These are phyloP conservation scores for Cottus gobio DNA, from an alignment of 2,113 vertebrate species.

Conservation along the genomic window DNA sequence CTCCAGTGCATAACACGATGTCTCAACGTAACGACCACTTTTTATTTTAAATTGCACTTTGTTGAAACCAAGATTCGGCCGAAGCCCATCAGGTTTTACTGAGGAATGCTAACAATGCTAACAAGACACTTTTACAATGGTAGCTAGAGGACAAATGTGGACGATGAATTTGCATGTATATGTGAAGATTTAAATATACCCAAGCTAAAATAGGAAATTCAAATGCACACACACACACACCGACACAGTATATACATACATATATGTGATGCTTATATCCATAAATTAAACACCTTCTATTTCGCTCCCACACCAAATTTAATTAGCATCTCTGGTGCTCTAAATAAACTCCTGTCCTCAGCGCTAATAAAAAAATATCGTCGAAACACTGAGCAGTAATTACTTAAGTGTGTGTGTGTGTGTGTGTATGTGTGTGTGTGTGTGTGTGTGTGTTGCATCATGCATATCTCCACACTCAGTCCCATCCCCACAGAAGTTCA, in stretches of 20 bases:
- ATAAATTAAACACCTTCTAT: conserved; percentile 62
- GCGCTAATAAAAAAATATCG: conserved; percentile 26
- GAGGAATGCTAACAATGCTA: conserved; percentile 7
- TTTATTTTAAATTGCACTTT: background rate
- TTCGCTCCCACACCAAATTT: conserved; percentile 33
- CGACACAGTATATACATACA: background rate
- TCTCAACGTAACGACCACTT: background rate
- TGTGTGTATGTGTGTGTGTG: conserved; percentile 14
- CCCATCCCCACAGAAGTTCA: conserved; percentile 66
- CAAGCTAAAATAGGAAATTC: conserved; percentile 31
- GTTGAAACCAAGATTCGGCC: background rate
- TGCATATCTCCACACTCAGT: conserved; percentile 65
- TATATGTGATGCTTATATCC: conserved; percentile 1
- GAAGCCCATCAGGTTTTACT: background rate
- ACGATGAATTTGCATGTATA: conserved; percentile 38
- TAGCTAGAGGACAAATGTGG: conserved; percentile 36
- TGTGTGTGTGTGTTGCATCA: conserved; percentile 40
- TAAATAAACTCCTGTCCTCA: conserved; percentile 24
- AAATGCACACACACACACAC: conserved; percentile 10
- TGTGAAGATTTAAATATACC: conserved; percentile 1
- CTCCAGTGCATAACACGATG: background rate
- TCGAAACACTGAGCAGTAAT: background rate
- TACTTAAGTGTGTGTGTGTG: background rate
- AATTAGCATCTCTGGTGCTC: conserved; percentile 28
- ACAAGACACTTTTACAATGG: conserved; percentile 2